A percentile compares a stretch with the other conserved stretches of the same genome.
phyloP scores from a whole-genome alignment of 2,797 vertebrate species.

The Aldrovandia affinis region DNA sequence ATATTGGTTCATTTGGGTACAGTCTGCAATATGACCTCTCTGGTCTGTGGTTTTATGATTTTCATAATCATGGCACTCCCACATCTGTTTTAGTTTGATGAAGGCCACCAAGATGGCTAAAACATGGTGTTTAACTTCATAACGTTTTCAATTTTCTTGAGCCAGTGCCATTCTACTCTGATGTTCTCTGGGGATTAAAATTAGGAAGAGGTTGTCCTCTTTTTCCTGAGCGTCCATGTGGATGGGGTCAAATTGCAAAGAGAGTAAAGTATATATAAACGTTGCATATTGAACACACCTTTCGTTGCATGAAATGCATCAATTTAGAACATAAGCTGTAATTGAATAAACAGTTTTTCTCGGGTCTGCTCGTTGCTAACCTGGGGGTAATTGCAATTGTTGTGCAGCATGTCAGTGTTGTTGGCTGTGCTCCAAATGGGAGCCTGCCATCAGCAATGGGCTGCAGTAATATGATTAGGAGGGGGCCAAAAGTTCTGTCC shows the following conservation, averaged over 20 bases:
- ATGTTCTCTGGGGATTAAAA: background rate
- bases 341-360: background rate
- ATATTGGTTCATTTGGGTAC: background rate
- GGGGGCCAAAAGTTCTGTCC: background rate
- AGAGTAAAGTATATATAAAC: background rate
- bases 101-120: background rate
- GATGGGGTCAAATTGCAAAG: background rate
- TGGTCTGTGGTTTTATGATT: background rate
- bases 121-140: background rate
- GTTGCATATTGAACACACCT: background rate
- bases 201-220: background rate
- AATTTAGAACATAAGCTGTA: background rate
- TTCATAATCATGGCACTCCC: background rate
- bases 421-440: background rate
- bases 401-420: background rate
- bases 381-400: background rate
- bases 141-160: background rate
- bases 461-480: background rate
- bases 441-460: background rate
- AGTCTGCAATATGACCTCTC: background rate
- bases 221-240: background rate
- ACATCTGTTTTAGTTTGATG: background rate
- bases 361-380: background rate
- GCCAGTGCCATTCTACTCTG: background rate
- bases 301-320: background rate